These are phyloP conservation scores for Diaprepes abbreviatus DNA, from an alignment of 2,888 invertebrate genomes.

Conservation along the genomic window DNA sequence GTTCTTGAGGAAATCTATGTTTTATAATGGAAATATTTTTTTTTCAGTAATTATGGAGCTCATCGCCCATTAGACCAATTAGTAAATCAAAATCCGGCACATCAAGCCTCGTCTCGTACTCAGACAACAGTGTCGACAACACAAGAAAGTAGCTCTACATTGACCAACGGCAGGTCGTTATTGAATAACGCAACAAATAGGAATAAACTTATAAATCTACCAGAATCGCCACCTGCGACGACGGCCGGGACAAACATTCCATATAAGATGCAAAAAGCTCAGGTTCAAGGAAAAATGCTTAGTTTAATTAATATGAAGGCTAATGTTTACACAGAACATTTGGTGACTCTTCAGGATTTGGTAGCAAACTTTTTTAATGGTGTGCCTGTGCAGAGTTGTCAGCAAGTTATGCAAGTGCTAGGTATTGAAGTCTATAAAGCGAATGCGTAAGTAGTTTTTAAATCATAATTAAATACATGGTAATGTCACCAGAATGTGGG, in stretches of 20 bases:
- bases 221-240: constrained; percentile 32
- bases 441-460: constrained; percentile 77
- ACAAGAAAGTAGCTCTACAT: constrained; percentile 54
- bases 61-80: constrained; percentile 53
- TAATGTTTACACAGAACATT: constrained; percentile 83
- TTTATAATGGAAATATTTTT: no score
- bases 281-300: constrained; percentile 85
- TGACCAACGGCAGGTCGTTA: constrained; percentile 60
- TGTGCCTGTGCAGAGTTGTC: constrained; percentile 80
- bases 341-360: constrained; percentile 87
- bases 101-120: constrained; percentile 63
- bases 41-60: constrained; percentile 40
- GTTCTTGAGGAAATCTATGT: no score
- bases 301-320: constrained; percentile 91
- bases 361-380: constrained; percentile 85
- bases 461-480: background rate
- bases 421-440: constrained; percentile 85
- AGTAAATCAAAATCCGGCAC: constrained; percentile 66
- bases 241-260: constrained; percentile 75
- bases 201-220: constrained; percentile 37
- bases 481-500: no score
- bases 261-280: constrained; percentile 82
- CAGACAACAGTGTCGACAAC: constrained; percentile 58
- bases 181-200: constrained; percentile 49
- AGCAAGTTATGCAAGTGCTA: constrained; percentile 85